A percentile compares a stretch with the other conserved stretches of the same genome.
These are phyloP conservation scores for Alentia gelatinosa DNA, from an alignment of 2,888 invertebrate genomes.

Conservation along the genomic window DNA sequence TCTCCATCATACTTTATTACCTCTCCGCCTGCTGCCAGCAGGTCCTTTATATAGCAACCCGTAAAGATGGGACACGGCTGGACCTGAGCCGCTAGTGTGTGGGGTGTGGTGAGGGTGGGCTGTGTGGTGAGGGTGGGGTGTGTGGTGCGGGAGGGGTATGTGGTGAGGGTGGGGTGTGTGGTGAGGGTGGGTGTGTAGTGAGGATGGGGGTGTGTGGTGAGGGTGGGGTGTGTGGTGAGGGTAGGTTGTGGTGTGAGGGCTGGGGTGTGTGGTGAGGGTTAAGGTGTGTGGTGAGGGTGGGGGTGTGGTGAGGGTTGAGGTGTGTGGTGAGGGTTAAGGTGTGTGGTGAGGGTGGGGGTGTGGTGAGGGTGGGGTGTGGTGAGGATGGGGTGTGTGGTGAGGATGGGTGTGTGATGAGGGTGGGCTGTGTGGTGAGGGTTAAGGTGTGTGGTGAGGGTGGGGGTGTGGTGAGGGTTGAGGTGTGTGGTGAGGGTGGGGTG, in stretches of 20 bases:
- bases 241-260: background rate
- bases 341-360: background rate
- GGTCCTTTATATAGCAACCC: background rate
- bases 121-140: background rate
- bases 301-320: background rate
- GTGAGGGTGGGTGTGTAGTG: background rate
- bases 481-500: no score
- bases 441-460: no score
- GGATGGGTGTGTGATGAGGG: no score
- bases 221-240: background rate
- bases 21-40: background rate
- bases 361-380: no score
- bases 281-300: background rate
- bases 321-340: background rate
- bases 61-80: background rate
- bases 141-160: background rate
- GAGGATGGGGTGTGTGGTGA: no score
- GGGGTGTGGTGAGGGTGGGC: background rate
- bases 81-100: no score
- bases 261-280: background rate
- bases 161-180: background rate
- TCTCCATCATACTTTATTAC: background rate
- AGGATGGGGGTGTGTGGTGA: background rate
- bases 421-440: no score
- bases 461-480: no score